Base-by-base conservation (phyloP, 2,797 vertebrate species). In the Columba guinea region DNA sequence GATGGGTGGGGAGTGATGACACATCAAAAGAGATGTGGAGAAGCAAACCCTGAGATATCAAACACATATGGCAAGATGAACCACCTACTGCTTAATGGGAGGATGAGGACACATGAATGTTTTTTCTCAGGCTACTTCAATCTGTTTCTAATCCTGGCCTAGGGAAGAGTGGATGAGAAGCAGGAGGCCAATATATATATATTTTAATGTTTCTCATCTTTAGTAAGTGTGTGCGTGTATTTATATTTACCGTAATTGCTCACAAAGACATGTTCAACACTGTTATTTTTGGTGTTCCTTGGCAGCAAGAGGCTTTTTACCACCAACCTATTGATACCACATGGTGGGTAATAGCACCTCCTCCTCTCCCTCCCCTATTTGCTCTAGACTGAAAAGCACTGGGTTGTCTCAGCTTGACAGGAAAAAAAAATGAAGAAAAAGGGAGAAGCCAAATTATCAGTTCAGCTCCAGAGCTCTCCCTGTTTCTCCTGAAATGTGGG, bases 111-210 rank as follows among this genome's bases (percentile, higher is more conserved):
- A 62, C 2, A 5, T 14, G 49, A 64, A 83, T 28, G 39, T 19
- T 64, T 86, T 87, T 95, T 87, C 91, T 93, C 90, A 92, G 84
- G 80, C 92, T 93, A 9, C 76, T 83, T 65, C 90, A 92, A 71
- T 93, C 89, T 95, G 95, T 83, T 94, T 96, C 81, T 64, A 95
- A 96, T 96, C 85, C 84, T 15, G 13, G 53, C 44, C 60, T 46
- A 17, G 8, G 28, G 74, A 78, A 79, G 73, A 53, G 3, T 8
- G 83, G 90, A 89, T 86, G 86, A 73, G 85, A 84, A 93, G 83
- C 90, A 90, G 93, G 41, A 93, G 76, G 52, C 44, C 59, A 19
- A 75, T 69, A 76, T 63, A 59, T 37, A 27, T 58, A 5, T 41
- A 17, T 63, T 8, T 90, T 56, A 84, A 84, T 86, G 78, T 69